Percentiles rank a stretch among this genome's conserved stretches.
phyloP scores from a whole-genome alignment of 2,113 vertebrate species.

The Micromys minutus region DNA sequence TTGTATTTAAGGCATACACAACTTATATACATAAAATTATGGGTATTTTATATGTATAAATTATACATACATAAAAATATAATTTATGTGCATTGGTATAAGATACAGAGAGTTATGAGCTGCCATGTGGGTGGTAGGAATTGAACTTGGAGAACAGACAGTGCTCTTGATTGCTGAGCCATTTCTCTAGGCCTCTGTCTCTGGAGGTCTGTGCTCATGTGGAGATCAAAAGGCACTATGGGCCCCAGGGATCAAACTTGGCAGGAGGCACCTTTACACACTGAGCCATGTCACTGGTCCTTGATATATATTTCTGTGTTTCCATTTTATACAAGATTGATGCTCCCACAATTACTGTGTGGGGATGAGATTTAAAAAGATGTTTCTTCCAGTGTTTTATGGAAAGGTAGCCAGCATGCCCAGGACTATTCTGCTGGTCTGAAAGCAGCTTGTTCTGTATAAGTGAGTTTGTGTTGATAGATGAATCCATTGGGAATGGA shows the following conservation, averaged over 20 bases:
- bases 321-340: background rate
- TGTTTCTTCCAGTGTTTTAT: background rate
- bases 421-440: constrained; percentile 43
- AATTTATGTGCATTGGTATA: background rate
- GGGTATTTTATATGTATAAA: background rate
- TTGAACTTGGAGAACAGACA: background rate
- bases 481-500: constrained; percentile 47
- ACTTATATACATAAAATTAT: background rate
- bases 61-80: background rate
- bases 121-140: background rate
- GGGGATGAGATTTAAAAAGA: constrained; percentile 48
- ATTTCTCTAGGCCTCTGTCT: background rate
- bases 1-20: background rate
- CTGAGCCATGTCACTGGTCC: background rate
- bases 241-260: background rate
- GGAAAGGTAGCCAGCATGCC: background rate
- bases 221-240: background rate
- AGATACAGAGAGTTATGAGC: background rate
- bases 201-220: background rate
- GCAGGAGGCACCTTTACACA: background rate
- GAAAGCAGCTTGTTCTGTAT: constrained; percentile 59
- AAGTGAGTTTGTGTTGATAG: constrained; percentile 62
- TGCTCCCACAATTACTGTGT: constrained; percentile 3
- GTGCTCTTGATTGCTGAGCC: background rate
- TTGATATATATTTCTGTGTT: background rate